Percentiles rank a stretch among this genome's conserved stretches.
These are phyloP conservation scores for Bombyx mori DNA, from an alignment of 1,140 invertebrate genomes.

Conservation along the genomic window DNA sequence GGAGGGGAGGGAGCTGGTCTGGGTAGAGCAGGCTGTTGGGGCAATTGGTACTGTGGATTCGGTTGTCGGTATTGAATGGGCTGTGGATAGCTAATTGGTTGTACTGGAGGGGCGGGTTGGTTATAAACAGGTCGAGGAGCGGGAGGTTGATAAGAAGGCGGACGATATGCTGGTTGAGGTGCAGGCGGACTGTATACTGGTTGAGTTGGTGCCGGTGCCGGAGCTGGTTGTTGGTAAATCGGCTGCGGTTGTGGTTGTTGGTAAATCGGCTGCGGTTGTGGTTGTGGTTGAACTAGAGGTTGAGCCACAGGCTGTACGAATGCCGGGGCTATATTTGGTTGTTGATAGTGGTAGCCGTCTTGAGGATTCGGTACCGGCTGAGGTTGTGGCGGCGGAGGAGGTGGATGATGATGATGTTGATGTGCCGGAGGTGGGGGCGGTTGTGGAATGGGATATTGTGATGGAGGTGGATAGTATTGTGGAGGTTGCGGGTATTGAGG, in stretches of 20 bases:
- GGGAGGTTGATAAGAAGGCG: constrained; percentile 10
- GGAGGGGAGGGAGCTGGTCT: constrained; percentile 12
- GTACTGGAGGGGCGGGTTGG: too few relatives aligned
- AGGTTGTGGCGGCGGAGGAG: constrained; percentile 6
- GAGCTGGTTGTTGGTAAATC: constrained; percentile 4
- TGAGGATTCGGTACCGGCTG: neutral
- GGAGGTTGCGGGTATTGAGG: constrained; percentile 1
- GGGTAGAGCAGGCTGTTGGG: constrained; percentile 11
- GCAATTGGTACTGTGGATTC: constrained; percentile 12
- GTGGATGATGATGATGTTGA: constrained; percentile 11
- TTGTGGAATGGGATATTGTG: constrained; percentile 12
- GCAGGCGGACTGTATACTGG: constrained; percentile 1
- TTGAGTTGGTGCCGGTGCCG: constrained; percentile 3
- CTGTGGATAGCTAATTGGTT: neutral
- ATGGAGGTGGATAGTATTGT: constrained; percentile 4
- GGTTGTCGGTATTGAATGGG: constrained; percentile 11
- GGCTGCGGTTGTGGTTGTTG: constrained; percentile 12
- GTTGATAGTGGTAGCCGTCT: constrained; percentile 2
- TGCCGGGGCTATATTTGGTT: constrained; percentile 3
- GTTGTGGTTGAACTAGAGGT: constrained; percentile 16
- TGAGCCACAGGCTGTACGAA: constrained; percentile 9
- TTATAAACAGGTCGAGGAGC: constrained; percentile 10
- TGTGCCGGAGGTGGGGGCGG: constrained; percentile 4
- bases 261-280: constrained; percentile 17
- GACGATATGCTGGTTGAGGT: constrained; percentile 10